Base-by-base conservation (phyloP, 1,140 invertebrate genomes). In the Lordiphosa stackelbergi region DNA sequence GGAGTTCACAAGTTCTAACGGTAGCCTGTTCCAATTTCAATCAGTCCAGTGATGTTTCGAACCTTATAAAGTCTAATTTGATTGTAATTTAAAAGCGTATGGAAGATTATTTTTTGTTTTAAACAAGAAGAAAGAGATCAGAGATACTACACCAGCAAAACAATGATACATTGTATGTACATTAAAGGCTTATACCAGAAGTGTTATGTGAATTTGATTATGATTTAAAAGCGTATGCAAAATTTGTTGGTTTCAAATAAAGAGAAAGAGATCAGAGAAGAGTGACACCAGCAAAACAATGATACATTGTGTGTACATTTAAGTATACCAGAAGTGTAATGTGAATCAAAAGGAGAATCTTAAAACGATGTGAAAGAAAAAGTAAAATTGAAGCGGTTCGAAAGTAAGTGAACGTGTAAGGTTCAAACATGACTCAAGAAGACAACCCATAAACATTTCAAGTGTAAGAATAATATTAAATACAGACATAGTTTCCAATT, bases 11-110 rank as follows among this genome's bases (percentile, higher is more conserved):
- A 31, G 28, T 31, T 31, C 28, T 81, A 81, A 83, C 77, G 63
- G 75, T 81, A 81, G 63, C 58, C 49, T 53, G 75, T 81, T 81
- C 75, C 81, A 75, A 68, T 81, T 79, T 37, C 28, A 62, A 75
- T 45, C 61, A 69, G 54, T 59, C 36, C 58, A 56, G 54, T 55
- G 45, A 53, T 11, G 19, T 24, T 19, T 45, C 38, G 13, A 16
- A 11, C 49, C 53, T 31, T 34, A 61, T 47, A 64, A 60, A 31
- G 61, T 42, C 31, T 16, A 48, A 24, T 41, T 66, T 66, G 66
- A 66, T 53, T 68, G 55, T 42, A 35, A 24, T 48, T 37, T 28
- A 22, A 22, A 22, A 22, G 1, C 19, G 19, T 3, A 22, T 22
- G 24, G 2, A 24, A 24, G 22, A 24, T 24, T 24, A 3, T 24